Base-by-base conservation (phyloP, 2,888 invertebrate genomes). In the Ditula angustiorana region DNA sequence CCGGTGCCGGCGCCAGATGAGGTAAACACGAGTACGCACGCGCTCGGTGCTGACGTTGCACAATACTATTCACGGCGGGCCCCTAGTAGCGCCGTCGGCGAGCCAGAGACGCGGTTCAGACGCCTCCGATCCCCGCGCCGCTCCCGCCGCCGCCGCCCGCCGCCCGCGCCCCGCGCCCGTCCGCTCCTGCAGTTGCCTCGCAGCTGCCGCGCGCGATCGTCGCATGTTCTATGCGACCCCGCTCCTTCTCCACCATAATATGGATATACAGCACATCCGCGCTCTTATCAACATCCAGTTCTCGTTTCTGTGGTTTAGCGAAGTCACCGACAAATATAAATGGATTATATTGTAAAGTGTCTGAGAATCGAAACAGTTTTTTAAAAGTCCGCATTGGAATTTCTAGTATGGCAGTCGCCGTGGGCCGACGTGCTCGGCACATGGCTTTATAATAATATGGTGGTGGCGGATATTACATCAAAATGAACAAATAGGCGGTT, bases 261-360 rank as follows among this genome's bases (percentile, higher is more conserved):
- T 92, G 92, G 92, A 91, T 91, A 90, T 89, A 92, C 86, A 86
- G 79, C 87, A 91, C 84, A 91, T 84, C 80, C 88, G 89, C 87
- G 86, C 86, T 82, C 88, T 86, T 83, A 85, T 86, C 85, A 87
- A 85, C 86, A 88, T 85, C 87, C 86, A 88, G 83, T 92, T 91
- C 81, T 85, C 88, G 71, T 91, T 89, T 87, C 83, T 88, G 88
- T 92, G 92, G 92, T 91, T 92, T 78, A 89, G 90, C 82, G 88
- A 90, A 88, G 85, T 92, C 74, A 87, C 87, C 79, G 92, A 90
- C 81, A 92, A 92, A 81, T 88, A 86, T 82, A 91, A 91, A 92
- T 92, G 92, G 92, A 92, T 92, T 92, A 92, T 92, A 90, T 90
- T 92, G 88, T 92, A 88, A 89, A 91, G 90, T 90, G 89, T 78